These are phyloP conservation scores for Metacarcinus magister DNA, from an alignment of 2,888 invertebrate genomes.

Conservation along the genomic window DNA sequence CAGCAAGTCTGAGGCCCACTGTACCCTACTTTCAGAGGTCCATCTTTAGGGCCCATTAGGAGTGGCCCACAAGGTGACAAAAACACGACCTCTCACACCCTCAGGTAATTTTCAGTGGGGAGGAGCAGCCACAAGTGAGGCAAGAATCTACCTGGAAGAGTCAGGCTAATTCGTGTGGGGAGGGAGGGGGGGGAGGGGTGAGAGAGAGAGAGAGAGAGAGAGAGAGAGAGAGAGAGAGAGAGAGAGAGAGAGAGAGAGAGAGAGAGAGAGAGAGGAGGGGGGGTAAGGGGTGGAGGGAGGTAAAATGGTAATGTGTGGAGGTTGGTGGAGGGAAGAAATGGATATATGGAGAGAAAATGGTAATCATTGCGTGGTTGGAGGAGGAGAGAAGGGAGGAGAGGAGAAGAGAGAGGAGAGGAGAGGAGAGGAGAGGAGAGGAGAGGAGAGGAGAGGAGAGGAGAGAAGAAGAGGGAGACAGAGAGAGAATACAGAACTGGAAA, in stretches of 20 bases:
- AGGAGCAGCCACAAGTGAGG: neutral
- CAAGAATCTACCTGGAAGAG: neutral
- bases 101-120: conserved; percentile 13
- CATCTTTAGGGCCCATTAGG: neutral
- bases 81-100: conserved; percentile 27
- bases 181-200: neutral
- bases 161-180: neutral
- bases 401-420: too few relatives aligned
- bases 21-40: neutral
- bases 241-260: conserved; percentile 39
- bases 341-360: conserved; percentile 31
- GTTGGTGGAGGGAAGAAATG: neutral
- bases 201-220: conserved; percentile 48
- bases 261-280: neutral
- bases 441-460: too few relatives aligned
- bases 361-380: neutral
- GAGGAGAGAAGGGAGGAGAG: neutral
- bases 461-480: too few relatives aligned
- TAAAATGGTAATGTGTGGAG: neutral
- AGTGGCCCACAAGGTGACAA: neutral
- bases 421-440: neutral
- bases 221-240: conserved; percentile 31
- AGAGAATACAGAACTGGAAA: neutral
- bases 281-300: neutral
- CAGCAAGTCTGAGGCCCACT: neutral